phyloP scores from a whole-genome alignment of 2,797 vertebrate species.

The Sciurus carolinensis region DNA sequence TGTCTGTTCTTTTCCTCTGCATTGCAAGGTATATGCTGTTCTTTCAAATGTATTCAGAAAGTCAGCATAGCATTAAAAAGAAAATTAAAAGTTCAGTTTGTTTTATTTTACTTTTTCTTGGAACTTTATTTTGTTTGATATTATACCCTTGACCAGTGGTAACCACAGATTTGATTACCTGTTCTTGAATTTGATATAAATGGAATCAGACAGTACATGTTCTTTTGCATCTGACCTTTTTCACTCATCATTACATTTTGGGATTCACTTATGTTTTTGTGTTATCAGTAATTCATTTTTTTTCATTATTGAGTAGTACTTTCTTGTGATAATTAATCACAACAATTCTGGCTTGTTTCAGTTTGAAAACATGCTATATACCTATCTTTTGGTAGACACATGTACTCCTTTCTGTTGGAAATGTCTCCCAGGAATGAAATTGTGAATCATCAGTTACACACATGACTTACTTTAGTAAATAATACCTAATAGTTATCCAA shows the following conservation, averaged over 20 bases:
- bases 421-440: not conserved
- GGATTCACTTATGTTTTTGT: not conserved
- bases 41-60: slow-evolving; percentile 95
- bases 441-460: not conserved
- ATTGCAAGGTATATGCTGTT: slow-evolving; percentile 89
- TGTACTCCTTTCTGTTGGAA: not conserved
- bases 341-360: not conserved
- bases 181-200: not conserved
- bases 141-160: not conserved
- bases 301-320: not conserved
- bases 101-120: not conserved
- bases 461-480: not conserved
- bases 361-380: not conserved
- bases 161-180: not conserved
- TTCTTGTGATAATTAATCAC: slow-evolving; percentile 14
- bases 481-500: not conserved
- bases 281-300: not conserved
- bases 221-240: not conserved
- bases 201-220: no score
- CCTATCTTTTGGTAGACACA: not conserved
- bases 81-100: not conserved
- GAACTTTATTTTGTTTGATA: not conserved
- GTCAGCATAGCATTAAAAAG: slow-evolving; percentile 89
- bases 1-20: slow-evolving; percentile 95
- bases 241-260: not conserved